These are phyloP conservation scores for Aplodontia rufa DNA, from an alignment of 2,113 vertebrate species.

Conservation along the genomic window DNA sequence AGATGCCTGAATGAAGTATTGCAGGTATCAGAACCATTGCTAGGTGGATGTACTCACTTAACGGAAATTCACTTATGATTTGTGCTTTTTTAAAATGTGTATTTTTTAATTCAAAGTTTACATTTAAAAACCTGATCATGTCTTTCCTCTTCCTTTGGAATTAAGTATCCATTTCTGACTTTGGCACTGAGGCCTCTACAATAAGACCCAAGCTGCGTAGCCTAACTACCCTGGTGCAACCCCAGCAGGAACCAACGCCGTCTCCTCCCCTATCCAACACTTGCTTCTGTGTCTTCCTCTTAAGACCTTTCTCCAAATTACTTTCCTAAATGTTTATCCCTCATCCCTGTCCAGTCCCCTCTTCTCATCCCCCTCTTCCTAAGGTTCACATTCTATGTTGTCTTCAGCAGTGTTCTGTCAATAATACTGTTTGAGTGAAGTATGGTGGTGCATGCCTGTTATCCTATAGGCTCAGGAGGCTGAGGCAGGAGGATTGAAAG, in stretches of 20 bases:
- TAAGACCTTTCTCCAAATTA: neutral
- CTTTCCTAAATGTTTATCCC: neutral
- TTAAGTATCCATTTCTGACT: neutral
- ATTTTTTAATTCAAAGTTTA: neutral
- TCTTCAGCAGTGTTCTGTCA: neutral
- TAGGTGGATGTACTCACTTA: neutral
- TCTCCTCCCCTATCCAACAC: neutral
- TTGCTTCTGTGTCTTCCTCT: neutral
- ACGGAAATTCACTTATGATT: neutral
- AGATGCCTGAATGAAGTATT: neutral
- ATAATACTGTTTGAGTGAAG: neutral
- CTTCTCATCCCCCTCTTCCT: neutral
- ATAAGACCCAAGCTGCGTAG: neutral
- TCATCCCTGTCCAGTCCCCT: neutral
- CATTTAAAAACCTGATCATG: neutral
- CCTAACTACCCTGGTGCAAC: neutral
- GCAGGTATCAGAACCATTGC: neutral
- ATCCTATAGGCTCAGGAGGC: too few species aligned
- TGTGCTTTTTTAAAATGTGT: neutral
- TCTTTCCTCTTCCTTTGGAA: neutral
- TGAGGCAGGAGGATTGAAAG: too few species aligned
- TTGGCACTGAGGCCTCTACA: neutral
- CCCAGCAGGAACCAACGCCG: fast-evolving
- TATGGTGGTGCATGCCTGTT: too few species aligned
- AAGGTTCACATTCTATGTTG: neutral